Percentiles rank a stretch among this genome's conserved stretches.
These are phyloP conservation scores for Drosophila maculinotata DNA, from an alignment of 2,888 invertebrate genomes.

Conservation along the genomic window DNA sequence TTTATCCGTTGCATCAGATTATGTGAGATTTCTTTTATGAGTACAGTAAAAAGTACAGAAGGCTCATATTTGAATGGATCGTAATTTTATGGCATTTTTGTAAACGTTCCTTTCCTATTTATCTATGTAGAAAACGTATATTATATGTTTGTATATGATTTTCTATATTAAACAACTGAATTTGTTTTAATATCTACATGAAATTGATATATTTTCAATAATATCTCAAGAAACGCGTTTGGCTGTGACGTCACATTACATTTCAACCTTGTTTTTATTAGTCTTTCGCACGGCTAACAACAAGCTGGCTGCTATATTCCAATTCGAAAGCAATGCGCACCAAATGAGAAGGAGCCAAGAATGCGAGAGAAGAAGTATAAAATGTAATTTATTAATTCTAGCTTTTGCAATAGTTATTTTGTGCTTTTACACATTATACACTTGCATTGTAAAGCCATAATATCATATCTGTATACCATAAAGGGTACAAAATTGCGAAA, in stretches of 20 bases:
- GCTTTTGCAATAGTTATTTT: not conserved
- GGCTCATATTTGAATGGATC: not conserved
- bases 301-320: slow-evolving; percentile 50
- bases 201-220: not conserved
- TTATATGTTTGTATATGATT: not conserved
- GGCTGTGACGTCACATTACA: slow-evolving; percentile 46
- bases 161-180: too few species aligned
- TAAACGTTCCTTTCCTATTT: not conserved
- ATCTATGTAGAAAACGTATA: not conserved
- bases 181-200: not conserved
- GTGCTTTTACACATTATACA: not conserved
- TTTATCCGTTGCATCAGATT: not conserved
- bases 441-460: slow-evolving; percentile 10
- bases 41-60: not conserved
- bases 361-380: slow-evolving; percentile 5
- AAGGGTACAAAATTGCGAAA: too few species aligned
- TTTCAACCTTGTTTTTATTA: slow-evolving; percentile 29
- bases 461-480: not conserved
- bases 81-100: not conserved
- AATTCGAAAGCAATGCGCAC: slow-evolving; percentile 6
- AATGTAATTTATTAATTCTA: not conserved
- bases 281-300: slow-evolving; percentile 2
- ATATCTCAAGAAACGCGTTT: too few species aligned
- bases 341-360: not conserved
- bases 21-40: not conserved